phyloP scores from a whole-genome alignment of 2,888 invertebrate genomes.

The Plagodis pulveraria region DNA sequence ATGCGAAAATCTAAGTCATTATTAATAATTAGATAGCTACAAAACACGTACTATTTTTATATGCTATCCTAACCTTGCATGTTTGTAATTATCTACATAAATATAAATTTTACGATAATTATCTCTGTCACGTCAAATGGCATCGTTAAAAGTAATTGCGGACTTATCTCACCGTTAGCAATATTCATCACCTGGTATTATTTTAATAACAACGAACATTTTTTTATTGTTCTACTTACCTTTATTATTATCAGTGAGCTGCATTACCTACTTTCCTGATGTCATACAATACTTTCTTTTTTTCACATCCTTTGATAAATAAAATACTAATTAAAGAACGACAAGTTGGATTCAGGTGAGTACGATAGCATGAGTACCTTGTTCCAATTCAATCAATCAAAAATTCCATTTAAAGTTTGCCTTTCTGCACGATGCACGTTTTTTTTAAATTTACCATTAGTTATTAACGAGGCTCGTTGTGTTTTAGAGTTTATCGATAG shows the following conservation, averaged over 20 bases:
- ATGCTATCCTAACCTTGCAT: background rate
- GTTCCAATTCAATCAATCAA: no score
- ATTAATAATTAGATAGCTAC: no score
- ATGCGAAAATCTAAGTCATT: no score
- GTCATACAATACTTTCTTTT: no score
- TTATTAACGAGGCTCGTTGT: background rate
- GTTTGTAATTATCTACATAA: background rate
- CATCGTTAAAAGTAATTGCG: slow-evolving; percentile 18
- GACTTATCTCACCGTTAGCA: background rate
- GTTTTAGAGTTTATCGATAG: slow-evolving; percentile 19
- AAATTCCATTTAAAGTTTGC: no score
- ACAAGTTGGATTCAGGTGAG: no score
- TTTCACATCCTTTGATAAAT: no score
- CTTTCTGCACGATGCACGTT: no score
- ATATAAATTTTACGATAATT: slow-evolving; percentile 4
- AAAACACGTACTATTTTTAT: background rate
- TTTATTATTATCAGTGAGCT: background rate
- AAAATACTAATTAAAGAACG: no score
- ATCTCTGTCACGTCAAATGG: slow-evolving; percentile 12
- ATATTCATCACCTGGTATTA: slow-evolving; percentile 7
- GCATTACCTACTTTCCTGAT: background rate
- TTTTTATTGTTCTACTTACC: slow-evolving; percentile 2
- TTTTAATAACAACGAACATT: slow-evolving; percentile 14
- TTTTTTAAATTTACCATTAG: no score
- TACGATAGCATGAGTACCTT: no score